Conservation (phyloP, 2,797 vertebrate species). For the Synaphobranchus kaupii region DNA sequence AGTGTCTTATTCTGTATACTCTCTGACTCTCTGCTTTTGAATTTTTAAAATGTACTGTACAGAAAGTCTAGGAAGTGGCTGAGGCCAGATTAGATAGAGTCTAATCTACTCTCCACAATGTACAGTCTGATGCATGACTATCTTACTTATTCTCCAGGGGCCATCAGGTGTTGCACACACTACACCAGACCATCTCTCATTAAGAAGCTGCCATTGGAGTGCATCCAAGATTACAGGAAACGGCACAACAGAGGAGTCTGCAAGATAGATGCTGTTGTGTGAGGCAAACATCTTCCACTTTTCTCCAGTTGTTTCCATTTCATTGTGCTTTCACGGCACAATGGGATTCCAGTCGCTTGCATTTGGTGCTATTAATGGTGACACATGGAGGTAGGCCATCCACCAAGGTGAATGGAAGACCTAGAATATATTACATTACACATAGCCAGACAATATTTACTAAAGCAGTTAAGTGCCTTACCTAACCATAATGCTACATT, state of each 20-base stretch:
- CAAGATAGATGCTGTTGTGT: not conserved
- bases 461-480: no score
- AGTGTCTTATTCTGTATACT: no score
- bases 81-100: not conserved
- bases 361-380: not conserved
- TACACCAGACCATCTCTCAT: not conserved
- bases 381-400: no score
- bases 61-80: not conserved
- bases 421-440: not conserved
- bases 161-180: not conserved
- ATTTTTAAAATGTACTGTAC: not conserved
- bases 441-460: not conserved
- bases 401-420: not conserved
- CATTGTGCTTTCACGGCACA: not conserved
- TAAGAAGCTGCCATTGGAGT: not conserved
- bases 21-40: no score
- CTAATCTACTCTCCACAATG: not conserved
- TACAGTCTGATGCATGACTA: not conserved
- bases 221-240: not conserved
- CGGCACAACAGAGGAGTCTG: not conserved
- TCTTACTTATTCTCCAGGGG: not conserved
- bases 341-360: not conserved
- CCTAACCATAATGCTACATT: no score
- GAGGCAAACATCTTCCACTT: not conserved
- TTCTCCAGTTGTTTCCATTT: not conserved